A percentile compares a stretch with the other conserved stretches of the same genome.
Evolutionary conservation across 2,888 invertebrate species (phyloP).

Genomic region (Drosophila barbarae): DNA sequence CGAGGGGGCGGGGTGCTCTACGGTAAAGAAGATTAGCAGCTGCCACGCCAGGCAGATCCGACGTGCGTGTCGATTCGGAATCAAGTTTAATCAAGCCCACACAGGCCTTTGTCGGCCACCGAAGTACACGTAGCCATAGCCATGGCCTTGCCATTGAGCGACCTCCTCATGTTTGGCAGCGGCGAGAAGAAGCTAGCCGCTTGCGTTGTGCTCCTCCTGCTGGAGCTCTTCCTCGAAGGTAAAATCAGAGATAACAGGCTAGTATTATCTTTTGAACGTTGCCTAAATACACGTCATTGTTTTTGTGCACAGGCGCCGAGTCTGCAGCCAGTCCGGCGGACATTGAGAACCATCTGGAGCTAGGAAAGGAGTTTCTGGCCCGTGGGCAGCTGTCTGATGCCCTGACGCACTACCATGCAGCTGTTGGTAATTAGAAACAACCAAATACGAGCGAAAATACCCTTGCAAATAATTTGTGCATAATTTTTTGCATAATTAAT

Average conservation of each 20-base stretch:
- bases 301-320: conserved; percentile 83
- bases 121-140: conserved; percentile 41
- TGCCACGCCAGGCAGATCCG: conserved; percentile 44
- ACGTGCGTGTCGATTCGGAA: conserved; percentile 49
- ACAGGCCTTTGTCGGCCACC: conserved; percentile 17
- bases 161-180: conserved; percentile 68
- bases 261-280: conserved; percentile 17
- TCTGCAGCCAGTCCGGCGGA: conserved; percentile 83
- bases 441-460: not conserved
- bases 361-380: conserved; percentile 94
- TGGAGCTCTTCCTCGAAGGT: conserved; percentile 87
- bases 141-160: conserved; percentile 72
- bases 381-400: conserved; percentile 97
- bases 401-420: conserved; percentile 97
- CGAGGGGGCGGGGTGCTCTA: conserved; percentile 36
- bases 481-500: not conserved
- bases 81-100: conserved; percentile 42
- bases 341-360: conserved; percentile 94
- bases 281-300: conserved; percentile 49
- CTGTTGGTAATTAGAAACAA: conserved; percentile 87
- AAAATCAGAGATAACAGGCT: conserved; percentile 48
- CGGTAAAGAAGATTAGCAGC: conserved; percentile 53
- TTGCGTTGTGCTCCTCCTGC: conserved; percentile 84
- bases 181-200: conserved; percentile 84
- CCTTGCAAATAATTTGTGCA: conserved; percentile 1